These are phyloP conservation scores for Euschistus heros DNA, from an alignment of 1,140 invertebrate genomes.

Conservation along the genomic window DNA sequence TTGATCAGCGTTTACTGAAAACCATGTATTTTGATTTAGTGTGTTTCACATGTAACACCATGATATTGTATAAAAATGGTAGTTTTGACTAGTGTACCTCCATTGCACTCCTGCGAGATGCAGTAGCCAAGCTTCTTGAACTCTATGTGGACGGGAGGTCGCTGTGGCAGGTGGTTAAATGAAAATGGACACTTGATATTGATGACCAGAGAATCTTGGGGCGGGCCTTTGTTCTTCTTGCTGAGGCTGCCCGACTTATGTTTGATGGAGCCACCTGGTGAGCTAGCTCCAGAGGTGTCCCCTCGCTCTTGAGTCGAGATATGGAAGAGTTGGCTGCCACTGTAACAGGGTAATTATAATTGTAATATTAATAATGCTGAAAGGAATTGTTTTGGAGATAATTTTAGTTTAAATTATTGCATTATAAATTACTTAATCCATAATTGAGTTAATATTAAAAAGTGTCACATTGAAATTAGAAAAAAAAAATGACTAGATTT, in stretches of 20 bases:
- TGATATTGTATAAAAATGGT: background rate
- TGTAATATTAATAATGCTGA: no score
- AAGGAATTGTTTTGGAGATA: no score
- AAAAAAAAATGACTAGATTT: no score
- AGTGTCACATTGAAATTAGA: no score
- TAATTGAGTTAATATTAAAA: no score
- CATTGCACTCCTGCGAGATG: slow-evolving; percentile 39
- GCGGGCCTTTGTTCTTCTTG: slow-evolving; percentile 16
- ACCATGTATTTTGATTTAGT: background rate
- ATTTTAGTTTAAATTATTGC: no score
- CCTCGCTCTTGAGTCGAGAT: slow-evolving; percentile 1
- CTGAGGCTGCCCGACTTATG: slow-evolving; percentile 21
- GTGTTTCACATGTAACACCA: background rate
- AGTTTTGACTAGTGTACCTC: slow-evolving; percentile 37
- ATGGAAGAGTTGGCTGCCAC: slow-evolving; percentile 11
- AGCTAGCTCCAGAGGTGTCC: background rate
- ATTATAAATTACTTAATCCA: no score
- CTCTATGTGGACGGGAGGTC: slow-evolving; percentile 42
- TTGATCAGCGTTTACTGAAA: background rate
- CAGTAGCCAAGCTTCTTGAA: slow-evolving; percentile 41
- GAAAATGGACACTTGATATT: slow-evolving; percentile 27
- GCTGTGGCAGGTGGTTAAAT: slow-evolving; percentile 37
- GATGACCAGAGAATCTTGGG: slow-evolving; percentile 20
- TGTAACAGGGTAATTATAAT: background rate
- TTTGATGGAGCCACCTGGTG: background rate